phyloP scores from a whole-genome alignment of 2,797 vertebrate species.

The Otolemur crassicaudatus region DNA sequence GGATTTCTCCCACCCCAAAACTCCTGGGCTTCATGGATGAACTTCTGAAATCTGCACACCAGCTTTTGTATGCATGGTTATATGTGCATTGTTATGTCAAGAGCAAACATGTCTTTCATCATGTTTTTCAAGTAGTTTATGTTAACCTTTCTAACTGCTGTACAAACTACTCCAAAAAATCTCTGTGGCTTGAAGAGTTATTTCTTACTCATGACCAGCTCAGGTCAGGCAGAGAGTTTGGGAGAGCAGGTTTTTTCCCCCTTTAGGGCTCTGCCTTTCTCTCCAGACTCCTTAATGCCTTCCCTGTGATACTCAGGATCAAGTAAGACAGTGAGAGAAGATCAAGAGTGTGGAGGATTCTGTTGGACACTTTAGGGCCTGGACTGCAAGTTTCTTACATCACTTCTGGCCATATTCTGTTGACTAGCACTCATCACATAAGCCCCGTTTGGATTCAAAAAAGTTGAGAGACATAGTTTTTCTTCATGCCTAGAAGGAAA shows the following conservation, averaged over 20 bases:
- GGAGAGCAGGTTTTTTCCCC: background rate
- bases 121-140: background rate
- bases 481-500: background rate
- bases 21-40: background rate
- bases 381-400: background rate
- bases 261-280: background rate
- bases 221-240: background rate
- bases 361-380: background rate
- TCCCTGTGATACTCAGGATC: background rate
- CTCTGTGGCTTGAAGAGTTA: background rate
- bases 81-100: background rate
- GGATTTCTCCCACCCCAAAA: background rate
- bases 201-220: background rate
- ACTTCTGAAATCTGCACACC: background rate
- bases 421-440: background rate
- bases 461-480: slow-evolving; percentile 15
- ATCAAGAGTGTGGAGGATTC: background rate
- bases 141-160: background rate
- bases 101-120: background rate
- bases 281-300: background rate
- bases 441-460: background rate
- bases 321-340: background rate
- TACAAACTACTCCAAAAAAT: slow-evolving; percentile 10
- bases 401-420: background rate
- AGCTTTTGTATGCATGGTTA: background rate